Base-by-base conservation (phyloP, 1,140 invertebrate species). In the Zophobas morio region DNA sequence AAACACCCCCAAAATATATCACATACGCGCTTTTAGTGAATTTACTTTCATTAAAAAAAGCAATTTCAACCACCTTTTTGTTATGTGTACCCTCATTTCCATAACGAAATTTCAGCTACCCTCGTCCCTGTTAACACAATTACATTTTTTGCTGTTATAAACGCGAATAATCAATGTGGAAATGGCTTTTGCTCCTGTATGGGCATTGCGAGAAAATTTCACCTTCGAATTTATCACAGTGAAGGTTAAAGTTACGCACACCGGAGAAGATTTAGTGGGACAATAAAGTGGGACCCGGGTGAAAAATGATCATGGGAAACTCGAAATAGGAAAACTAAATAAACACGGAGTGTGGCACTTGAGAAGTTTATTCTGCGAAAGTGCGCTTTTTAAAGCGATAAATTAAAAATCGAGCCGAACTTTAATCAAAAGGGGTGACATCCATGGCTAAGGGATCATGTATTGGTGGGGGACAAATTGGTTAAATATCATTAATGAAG, bases 161-260 rank as follows among this genome's bases (percentile, higher is more conserved):
- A 20, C 49, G 2, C 6, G 49, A 51, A 63, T 63, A 63, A 63
- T 63, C 35, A 39, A 63, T 66, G 37, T 20, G 60, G 60, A 66
- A 66, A 32, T 42, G 36, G 57, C 57, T 63, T 39, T 63, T 39
- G 36, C 37, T 63, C 39, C 35, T 39, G 35, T 63, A 20, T 2
- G 39, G 8, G 34, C 57, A 20, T 20, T 20, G 20, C 20, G 20
- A 5, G 3, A 66, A 40, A 66, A 66, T 66, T 39, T 32, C 60
- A 5, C 37, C 36, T 66, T 36, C 33, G n/a, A 36, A 66, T 66
- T 66, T 66, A 66, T 66, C 42, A 32, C 35, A 8, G 1, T 20
- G 32, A 57, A 57, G 54, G 54, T 36, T 57, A 35, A 57, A 57
- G 32, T 57, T 57, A 57, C 54, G 20, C 54, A 57, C 54, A 57